These are phyloP conservation scores for Megaustenia siamemsis DNA, from an alignment of 2,888 invertebrate genomes.

Conservation along the genomic window DNA sequence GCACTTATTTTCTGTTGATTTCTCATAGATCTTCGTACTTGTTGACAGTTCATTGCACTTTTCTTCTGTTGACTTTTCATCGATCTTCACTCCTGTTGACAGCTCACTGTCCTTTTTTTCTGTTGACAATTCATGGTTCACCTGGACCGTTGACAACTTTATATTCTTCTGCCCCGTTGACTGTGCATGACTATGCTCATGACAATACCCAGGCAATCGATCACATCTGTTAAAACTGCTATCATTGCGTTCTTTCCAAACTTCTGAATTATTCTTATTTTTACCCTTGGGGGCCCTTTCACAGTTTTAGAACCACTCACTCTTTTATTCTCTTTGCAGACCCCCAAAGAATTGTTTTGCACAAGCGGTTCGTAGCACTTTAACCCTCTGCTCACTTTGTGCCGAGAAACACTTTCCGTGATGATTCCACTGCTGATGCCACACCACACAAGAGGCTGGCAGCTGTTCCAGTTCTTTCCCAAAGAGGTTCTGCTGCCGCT, in stretches of 20 bases:
- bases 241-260: neutral
- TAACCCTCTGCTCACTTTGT: neutral
- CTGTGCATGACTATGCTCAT: too few relatives aligned
- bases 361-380: neutral
- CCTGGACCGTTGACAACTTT: too few relatives aligned
- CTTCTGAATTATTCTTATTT: conserved; percentile 6
- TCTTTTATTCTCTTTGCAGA: too few relatives aligned
- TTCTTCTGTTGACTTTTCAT: too few relatives aligned
- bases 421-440: neutral
- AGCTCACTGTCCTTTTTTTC: too few relatives aligned
- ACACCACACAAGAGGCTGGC: neutral
- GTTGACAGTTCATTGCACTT: neutral
- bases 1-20: neutral
- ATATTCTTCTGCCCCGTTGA: too few relatives aligned
- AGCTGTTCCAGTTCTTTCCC: conserved; percentile 28
- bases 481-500: neutral
- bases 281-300: neutral
- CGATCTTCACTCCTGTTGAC: too few relatives aligned
- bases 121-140: too few relatives aligned
- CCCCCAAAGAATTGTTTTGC: neutral
- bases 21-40: neutral
- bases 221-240: neutral
- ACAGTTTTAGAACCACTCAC: too few relatives aligned
- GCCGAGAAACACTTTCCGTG: neutral
- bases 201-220: too few relatives aligned